phyloP scores from a whole-genome alignment of 2,113 vertebrate genomes.

The Haemorhous mexicanus region DNA sequence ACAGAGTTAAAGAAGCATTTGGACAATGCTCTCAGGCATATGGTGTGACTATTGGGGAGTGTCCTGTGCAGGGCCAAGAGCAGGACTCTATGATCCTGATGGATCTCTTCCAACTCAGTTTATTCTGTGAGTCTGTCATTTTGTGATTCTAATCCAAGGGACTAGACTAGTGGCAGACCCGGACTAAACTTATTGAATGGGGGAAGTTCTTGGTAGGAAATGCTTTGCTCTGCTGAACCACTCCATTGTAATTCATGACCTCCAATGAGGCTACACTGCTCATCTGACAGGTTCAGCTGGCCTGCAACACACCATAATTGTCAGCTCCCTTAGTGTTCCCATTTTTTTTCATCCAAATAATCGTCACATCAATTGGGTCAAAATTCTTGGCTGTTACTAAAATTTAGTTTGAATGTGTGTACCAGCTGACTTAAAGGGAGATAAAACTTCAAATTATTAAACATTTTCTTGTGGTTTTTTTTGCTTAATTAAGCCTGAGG shows the following conservation, averaged over 20 bases:
- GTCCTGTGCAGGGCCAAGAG: neutral
- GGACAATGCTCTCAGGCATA: rapidly evolving
- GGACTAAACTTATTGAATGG: rapidly evolving
- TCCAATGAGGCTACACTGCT: neutral
- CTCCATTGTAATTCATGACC: neutral
- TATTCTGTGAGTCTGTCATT: neutral
- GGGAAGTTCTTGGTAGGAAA: neutral
- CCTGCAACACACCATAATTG: neutral
- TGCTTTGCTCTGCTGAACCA: neutral
- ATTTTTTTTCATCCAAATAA: neutral
- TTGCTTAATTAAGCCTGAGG: neutral
- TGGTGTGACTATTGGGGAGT: neutral
- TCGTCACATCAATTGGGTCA: neutral
- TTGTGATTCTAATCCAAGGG: neutral
- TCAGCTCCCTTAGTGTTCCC: rapidly evolving
- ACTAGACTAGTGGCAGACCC: neutral
- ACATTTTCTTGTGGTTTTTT: rapidly evolving
- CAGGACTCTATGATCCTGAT: rapidly evolving
- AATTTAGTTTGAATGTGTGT: neutral
- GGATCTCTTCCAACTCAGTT: neutral
- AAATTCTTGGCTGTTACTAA: neutral
- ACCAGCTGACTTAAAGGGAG: neutral
- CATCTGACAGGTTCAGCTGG: neutral
- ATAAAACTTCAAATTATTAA: neutral
- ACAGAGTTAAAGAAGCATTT: neutral